Evolutionary conservation across 1,140 invertebrate species (phyloP), one percentile per base, ranked within the genome.

Genomic region (Brachionus asplanchnoidis): DNA sequence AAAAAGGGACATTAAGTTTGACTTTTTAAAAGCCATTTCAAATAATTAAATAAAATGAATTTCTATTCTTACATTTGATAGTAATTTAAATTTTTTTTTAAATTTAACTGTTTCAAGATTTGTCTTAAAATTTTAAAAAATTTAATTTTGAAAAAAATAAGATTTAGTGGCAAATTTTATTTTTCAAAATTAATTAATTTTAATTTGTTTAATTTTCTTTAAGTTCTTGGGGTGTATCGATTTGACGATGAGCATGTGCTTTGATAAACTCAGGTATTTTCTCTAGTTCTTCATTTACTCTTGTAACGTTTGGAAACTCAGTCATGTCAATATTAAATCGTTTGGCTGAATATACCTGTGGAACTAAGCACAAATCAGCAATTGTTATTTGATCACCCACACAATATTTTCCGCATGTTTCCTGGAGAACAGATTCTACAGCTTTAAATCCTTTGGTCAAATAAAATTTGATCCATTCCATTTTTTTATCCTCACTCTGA

Each of bases 351-450:
- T 84, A 95, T 60, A 97, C 94, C 91, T 98, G 97, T 73, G 97
- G 96, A 60, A 98, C 94, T 26, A 98, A 91, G 88, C 95, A 98
- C 86, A 95, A 95, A 89, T 99, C 97, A 32, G 97, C 96, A 87
- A 98, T 90, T 0, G 96, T 95, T 42, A 98, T 93, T 86, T 95
- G 92, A 90, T 99, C 95, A 2, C 96, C 97, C 2, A 97, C 94
- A 88, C 95, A 96, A 88, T 96, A 99, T 88, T 96, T 95, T 14
- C 96, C 97, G 68, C 95, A 93, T 80, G 93, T 94, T 12, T 93
- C 91, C 7, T 93, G 92, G 8, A 99, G 88, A 9, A 96, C 89
- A 88, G 94, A 94, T 90, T 99, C 97, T 3, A 98, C 92, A 50
- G 94, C 95, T 20, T 20, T 42, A 36, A 99, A 95, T 46, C 96